Evolutionary conservation across 1,140 invertebrate species (phyloP), one percentile per base, ranked within the genome.

Genomic region (Pogonomyrmex californicus): DNA sequence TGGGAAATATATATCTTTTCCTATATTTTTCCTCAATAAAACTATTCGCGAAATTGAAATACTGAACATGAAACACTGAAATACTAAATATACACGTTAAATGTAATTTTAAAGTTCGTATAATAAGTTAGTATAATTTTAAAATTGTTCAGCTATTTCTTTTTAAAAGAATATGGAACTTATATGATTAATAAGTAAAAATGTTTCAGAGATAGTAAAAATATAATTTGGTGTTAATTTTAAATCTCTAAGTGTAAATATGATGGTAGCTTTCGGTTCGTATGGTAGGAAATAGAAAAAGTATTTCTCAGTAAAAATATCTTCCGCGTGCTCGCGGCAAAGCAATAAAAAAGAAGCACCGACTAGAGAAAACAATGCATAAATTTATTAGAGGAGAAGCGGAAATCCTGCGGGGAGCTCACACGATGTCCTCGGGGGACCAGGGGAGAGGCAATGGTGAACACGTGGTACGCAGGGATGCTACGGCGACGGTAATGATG

Each of bases 321-420:
- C 12, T 83, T 33, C 7, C 10, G 41, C 41, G 12, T 71, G n/a
- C 7, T 60, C 12, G 54, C 41, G 33, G 63, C 41, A 17, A 47
- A 14, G 38, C 41, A 23, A 12, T 83, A 75, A 60, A 82, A 70
- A 62, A 23, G 65, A 41, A 79, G 56, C 33, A 33, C 47, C 76
- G 49, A 66, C 65, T 49, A 47, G 63, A 58, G 51, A 66, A 75
- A 79, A 86, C 76, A 81, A 86, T 81, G 83, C 47, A 86, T 86
- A 86, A 86, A 86, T 62, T 86, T 86, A 81, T 86, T 86, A 81
- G 63, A 68, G 38, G 30, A 7, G 23, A 66, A 86, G 47, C 65
- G 30, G 12, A 86, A 66, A 62, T 81, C 17, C 51, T 66, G 78
- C 33, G 41, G 66, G 49, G 51, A 38, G 49, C 63, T 65, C 56